A percentile compares a stretch with the other conserved stretches of the same genome.
These are phyloP conservation scores for Mastomys coucha DNA, from an alignment of 2,113 vertebrate genomes.

Conservation along the genomic window DNA sequence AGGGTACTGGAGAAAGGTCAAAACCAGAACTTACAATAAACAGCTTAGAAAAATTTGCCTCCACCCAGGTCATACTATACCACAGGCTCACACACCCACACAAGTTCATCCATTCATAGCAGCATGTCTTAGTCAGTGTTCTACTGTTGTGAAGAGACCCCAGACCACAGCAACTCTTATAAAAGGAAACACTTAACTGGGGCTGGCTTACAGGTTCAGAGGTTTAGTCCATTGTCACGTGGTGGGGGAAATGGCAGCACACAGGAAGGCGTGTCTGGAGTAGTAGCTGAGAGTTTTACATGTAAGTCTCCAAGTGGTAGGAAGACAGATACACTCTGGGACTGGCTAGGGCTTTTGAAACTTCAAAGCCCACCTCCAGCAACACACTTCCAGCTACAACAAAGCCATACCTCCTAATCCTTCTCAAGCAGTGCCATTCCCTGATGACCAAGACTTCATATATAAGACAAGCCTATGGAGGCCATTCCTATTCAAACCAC, in stretches of 20 bases:
- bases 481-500: neutral
- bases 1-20: conserved; percentile 13
- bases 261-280: neutral
- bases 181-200: neutral
- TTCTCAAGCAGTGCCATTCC: neutral
- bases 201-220: neutral
- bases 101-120: neutral
- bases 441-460: neutral
- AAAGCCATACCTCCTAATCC: neutral
- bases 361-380: neutral
- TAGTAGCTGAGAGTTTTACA: neutral
- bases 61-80: neutral
- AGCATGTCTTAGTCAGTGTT: neutral
- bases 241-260: neutral
- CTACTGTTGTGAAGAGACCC: neutral
- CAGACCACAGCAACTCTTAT: neutral
- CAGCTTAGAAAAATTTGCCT: neutral
- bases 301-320: neutral
- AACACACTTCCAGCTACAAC: neutral
- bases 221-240: neutral
- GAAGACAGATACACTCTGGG: neutral
- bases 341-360: neutral
- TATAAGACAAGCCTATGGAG: neutral
- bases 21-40: conserved; percentile 50
- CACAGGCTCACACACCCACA: neutral